Evolutionary conservation across 2,797 vertebrate species (phyloP).

Genomic region (Alfaro cultratus): DNA sequence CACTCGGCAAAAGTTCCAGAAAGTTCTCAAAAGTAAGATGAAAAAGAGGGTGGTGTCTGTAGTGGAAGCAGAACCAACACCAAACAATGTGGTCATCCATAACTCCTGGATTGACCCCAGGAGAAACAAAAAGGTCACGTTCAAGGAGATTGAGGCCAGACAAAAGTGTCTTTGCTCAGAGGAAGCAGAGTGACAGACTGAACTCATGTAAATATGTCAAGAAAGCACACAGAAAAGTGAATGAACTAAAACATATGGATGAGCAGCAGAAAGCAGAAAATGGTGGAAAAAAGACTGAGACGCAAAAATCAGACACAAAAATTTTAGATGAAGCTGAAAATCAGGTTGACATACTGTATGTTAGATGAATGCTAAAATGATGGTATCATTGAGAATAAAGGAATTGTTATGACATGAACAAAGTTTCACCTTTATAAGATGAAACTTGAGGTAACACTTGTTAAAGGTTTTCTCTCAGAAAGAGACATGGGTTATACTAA

Average conservation of each 20-base stretch:
- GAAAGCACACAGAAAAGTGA: background rate
- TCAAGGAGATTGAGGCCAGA: slow-evolving; percentile 88
- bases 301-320: background rate
- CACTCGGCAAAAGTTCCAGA: slow-evolving; percentile 90
- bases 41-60: slow-evolving; percentile 95
- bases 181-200: slow-evolving; percentile 52
- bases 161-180: slow-evolving; percentile 88
- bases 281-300: background rate
- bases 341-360: background rate
- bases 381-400: background rate
- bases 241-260: background rate
- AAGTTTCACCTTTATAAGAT: background rate
- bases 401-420: background rate
- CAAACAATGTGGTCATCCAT: slow-evolving; percentile 92
- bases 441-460: background rate
- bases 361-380: slow-evolving; percentile 11
- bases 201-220: slow-evolving; percentile 37
- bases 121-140: slow-evolving; percentile 91
- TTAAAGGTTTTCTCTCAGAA: background rate
- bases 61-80: slow-evolving; percentile 90
- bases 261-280: background rate
- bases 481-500: background rate
- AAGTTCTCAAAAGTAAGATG: slow-evolving; percentile 96
- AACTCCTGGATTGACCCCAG: slow-evolving; percentile 95
- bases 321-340: slow-evolving; percentile 1